A percentile compares a stretch with the other conserved stretches of the same genome.
Conservation (phyloP, 2,888 invertebrate genomes). For the Cephus sareptanus region DNA sequence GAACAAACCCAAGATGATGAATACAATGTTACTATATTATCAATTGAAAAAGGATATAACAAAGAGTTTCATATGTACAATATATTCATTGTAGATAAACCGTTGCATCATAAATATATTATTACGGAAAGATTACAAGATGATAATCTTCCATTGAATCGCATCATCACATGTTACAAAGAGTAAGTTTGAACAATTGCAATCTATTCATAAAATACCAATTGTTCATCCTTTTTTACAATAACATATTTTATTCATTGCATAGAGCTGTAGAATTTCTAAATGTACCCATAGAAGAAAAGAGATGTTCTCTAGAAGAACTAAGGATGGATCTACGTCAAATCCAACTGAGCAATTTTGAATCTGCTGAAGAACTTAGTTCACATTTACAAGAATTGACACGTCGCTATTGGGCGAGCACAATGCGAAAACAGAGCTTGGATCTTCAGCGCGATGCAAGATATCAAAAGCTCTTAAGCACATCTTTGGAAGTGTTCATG, state of each 20-base stretch:
- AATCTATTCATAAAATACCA: background rate
- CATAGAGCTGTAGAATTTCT: slow-evolving; percentile 38
- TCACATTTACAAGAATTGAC: slow-evolving; percentile 38
- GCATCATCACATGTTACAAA: slow-evolving; percentile 38
- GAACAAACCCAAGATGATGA: slow-evolving; percentile 13
- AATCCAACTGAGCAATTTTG: slow-evolving; percentile 29
- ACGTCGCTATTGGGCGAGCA: slow-evolving; percentile 44
- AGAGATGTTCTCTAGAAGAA: slow-evolving; percentile 24
- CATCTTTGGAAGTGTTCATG: slow-evolving; percentile 47
- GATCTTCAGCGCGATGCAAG: slow-evolving; percentile 47
- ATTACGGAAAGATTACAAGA: background rate
- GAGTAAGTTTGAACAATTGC: slow-evolving; percentile 35
- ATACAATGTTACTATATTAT: slow-evolving; percentile 33
- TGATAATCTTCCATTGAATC: slow-evolving; percentile 31
- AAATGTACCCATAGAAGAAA: slow-evolving; percentile 26
- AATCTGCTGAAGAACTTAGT: slow-evolving; percentile 36
- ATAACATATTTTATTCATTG: background rate
- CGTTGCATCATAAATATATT: slow-evolving; percentile 35
- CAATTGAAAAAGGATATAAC: slow-evolving; percentile 45
- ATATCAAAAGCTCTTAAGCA: slow-evolving; percentile 46
- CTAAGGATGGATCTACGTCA: slow-evolving; percentile 26
- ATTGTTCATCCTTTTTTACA: background rate
- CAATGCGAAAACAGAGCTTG: slow-evolving; percentile 39
- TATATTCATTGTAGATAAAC: slow-evolving; percentile 41
- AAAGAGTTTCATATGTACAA: slow-evolving; percentile 44